Evolutionary conservation across 1,140 invertebrate species (phyloP).

Genomic region (Harpegnathos saltator): DNA sequence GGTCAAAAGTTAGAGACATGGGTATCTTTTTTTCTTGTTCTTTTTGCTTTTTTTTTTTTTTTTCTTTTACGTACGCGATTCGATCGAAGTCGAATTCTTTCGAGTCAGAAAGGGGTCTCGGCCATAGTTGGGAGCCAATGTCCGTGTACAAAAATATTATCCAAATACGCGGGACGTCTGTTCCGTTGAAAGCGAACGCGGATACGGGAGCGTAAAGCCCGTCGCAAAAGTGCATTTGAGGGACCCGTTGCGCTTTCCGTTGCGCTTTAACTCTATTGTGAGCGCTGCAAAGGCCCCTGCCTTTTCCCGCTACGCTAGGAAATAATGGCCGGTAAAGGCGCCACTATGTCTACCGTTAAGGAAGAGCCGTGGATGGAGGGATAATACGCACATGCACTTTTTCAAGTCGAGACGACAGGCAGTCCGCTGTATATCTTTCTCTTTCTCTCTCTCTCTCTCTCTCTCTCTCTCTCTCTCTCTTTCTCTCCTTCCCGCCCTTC

Average conservation of each 20-base stretch:
- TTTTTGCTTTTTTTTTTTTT: too few species aligned
- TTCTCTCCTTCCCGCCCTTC: too few species aligned
- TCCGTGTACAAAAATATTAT: slow-evolving; percentile 20
- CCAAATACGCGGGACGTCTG: slow-evolving; percentile 13
- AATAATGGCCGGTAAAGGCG: slow-evolving; percentile 57
- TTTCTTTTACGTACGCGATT: too few species aligned
- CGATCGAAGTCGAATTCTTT: background rate
- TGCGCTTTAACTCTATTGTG: slow-evolving; percentile 51
- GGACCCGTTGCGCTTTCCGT: slow-evolving; percentile 9
- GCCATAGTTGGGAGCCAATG: slow-evolving; percentile 8
- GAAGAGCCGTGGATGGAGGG: slow-evolving; percentile 27
- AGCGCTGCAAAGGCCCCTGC: slow-evolving; percentile 8
- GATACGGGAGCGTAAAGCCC: slow-evolving; percentile 37
- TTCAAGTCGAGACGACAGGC: slow-evolving; percentile 26
- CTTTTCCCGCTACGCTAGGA: slow-evolving; percentile 44
- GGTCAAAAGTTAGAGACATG: too few species aligned
- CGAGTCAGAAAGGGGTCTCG: slow-evolving; percentile 7
- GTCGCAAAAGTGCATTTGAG: slow-evolving; percentile 48
- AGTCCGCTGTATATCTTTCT: slow-evolving; percentile 28
- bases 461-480: too few species aligned
- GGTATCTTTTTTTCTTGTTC: too few species aligned
- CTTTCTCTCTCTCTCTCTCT: background rate
- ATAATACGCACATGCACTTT: slow-evolving; percentile 47
- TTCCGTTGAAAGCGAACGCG: slow-evolving; percentile 39
- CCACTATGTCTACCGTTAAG: slow-evolving; percentile 51